These are phyloP conservation scores for Pagetopsis macropterus DNA, from an alignment of 2,797 vertebrate genomes.

Conservation along the genomic window DNA sequence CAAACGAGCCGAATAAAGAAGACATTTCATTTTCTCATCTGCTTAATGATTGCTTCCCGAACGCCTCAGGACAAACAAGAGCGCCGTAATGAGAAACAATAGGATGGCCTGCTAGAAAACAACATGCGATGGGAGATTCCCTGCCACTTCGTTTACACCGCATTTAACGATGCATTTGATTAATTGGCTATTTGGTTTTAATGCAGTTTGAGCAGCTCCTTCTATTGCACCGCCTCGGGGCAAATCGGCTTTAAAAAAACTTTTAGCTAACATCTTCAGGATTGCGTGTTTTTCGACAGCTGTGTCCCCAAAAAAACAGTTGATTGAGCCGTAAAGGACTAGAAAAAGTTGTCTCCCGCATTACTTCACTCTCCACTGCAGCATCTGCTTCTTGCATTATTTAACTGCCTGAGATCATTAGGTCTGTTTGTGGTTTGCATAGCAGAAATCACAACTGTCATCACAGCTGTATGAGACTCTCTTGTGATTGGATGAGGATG, in stretches of 20 bases:
- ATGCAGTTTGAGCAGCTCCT: constrained; percentile 39
- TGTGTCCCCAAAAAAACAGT: constrained; percentile 35
- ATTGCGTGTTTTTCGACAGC: constrained; percentile 26
- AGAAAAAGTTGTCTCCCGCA: constrained; percentile 44
- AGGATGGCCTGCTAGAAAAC: constrained; percentile 63
- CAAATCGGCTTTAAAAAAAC: constrained; percentile 36
- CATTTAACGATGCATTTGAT: constrained; percentile 75
- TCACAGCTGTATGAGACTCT: constrained; percentile 29
- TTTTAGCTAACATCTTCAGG: constrained; percentile 30
- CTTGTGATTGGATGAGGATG: constrained; percentile 34
- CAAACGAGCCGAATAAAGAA: constrained; percentile 56
- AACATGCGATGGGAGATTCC: constrained; percentile 63
- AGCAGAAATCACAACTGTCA: constrained; percentile 45
- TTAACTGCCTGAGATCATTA: constrained; percentile 59
- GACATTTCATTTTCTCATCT: constrained; percentile 70
- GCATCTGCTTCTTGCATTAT: constrained; percentile 74
- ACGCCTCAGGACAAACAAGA: constrained; percentile 67
- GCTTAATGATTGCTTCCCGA: constrained; percentile 68
- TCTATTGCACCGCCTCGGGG: constrained; percentile 27
- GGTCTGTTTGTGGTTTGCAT: constrained; percentile 54
- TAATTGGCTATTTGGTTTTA: constrained; percentile 67
- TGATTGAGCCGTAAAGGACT: constrained; percentile 27
- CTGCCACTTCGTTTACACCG: constrained; percentile 58
- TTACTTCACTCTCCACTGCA: constrained; percentile 46
- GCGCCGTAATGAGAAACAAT: constrained; percentile 77